Conservation (phyloP, 2,797 vertebrate species). For the Aselliscus stoliczkanus region DNA sequence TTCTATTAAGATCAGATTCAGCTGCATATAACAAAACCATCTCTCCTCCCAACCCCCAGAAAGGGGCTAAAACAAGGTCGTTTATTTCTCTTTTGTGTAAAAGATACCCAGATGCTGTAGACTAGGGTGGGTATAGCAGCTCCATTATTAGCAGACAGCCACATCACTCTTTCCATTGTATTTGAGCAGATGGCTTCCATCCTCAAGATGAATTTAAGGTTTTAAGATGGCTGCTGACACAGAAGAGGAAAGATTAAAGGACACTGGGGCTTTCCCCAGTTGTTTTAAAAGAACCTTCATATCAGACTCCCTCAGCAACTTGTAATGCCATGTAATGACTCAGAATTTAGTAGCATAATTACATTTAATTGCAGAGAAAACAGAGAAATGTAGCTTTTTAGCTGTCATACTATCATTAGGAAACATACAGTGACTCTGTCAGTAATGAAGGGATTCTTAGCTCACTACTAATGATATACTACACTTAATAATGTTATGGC, state of each 20-base stretch:
- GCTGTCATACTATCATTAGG: too few relatives aligned
- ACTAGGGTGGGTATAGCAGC: neutral
- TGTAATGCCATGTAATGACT: neutral
- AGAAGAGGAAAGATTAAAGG: neutral
- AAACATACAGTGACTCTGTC: too few relatives aligned
- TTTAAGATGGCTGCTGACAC: neutral
- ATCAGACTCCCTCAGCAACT: neutral
- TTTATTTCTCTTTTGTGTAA: neutral
- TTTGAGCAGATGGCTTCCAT: neutral
- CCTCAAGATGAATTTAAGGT: neutral
- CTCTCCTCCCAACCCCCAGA: neutral
- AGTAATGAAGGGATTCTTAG: neutral
- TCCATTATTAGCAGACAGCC: neutral
- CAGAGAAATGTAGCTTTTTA: neutral
- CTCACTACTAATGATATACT: neutral
- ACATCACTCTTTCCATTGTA: neutral
- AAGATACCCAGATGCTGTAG: neutral
- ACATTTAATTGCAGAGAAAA: neutral
- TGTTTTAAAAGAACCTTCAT: neutral
- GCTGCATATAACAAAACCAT: neutral
- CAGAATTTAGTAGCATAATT: neutral
- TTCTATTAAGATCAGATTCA: neutral
- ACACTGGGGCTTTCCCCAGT: neutral
- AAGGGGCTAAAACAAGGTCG: neutral
- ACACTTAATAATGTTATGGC: neutral